Base-by-base conservation (phyloP, 2,113 vertebrate genomes). In the Ibidorhyncha struthersii region DNA sequence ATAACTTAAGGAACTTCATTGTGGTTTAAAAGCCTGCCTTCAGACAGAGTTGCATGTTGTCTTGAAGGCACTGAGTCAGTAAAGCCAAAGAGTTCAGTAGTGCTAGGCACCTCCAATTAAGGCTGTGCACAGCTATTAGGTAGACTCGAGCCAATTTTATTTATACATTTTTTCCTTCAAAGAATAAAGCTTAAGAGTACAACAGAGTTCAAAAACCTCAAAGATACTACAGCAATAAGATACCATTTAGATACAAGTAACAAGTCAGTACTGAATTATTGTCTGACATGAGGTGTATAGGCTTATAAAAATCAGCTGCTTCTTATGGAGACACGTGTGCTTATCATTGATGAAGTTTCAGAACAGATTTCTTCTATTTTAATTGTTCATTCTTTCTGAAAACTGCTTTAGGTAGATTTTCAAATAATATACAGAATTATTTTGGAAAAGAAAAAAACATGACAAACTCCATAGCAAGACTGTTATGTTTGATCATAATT, bases 191-290 rank as follows among this genome's bases (percentile, higher is more conserved):
- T 95, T 50, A 93, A 78, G 45, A 84, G 16, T 69, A 50, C 27
- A 88, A 67, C 38, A 62, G 56, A 93, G 13, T 89, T 94, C 77
- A 88, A 83, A 95, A 84, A 40, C 77, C 59, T 96, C 96, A 88
- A 96, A 95, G 52, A 74, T 86, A 82, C 62, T 89, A 82, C 61
- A 90, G 56, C 34, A 86, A 78, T 93, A 96, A 91, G 96, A 96
- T 89, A 86, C 23, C 32, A 58, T 86, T 87, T 80, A 76, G 90
- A 77, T 25, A 78, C 30, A 53, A 41, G 41, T 63, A 71, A 70
- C 40, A 84, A 55, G 21, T 93, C 62, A 50, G 38, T 78, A 45
- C 43, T 89, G 71, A 97, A 96, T 96, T 95, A 93, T 71, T 74
- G 91, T 38, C 67, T 52, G 77, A 79, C 10, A 58, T 53, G 53